phyloP scores from a whole-genome alignment of 2,888 invertebrate species.

The Eucriotettix oculatus region DNA sequence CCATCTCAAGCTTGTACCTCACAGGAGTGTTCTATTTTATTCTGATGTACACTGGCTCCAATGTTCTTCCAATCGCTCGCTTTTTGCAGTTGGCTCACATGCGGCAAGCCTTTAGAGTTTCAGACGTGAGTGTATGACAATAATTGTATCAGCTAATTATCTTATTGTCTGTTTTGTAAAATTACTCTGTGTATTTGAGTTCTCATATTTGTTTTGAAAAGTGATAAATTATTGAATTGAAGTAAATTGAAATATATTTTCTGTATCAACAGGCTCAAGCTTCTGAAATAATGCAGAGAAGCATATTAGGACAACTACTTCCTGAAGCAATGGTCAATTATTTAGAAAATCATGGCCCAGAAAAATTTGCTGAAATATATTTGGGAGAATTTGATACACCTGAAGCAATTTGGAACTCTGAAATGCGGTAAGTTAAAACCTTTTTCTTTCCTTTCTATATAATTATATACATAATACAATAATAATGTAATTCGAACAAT shows the following conservation, averaged over 20 bases:
- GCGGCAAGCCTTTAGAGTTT: conserved; percentile 85
- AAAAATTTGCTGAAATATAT: conserved; percentile 95
- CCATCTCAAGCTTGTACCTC: conserved; percentile 81
- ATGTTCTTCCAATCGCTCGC: conserved; percentile 85
- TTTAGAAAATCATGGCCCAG: conserved; percentile 93
- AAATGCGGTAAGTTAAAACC: conserved; percentile 57
- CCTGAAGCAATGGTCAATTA: conserved; percentile 99
- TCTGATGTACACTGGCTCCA: conserved; percentile 96
- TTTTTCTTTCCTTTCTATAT: neutral
- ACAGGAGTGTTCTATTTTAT: conserved; percentile 97
- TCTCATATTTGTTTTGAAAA: neutral
- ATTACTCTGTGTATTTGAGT: neutral
- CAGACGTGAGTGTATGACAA: conserved; percentile 46
- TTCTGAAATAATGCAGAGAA: conserved; percentile 79
- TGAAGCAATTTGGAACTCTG: conserved; percentile 96
- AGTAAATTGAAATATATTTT: too few relatives aligned
- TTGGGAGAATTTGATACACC: conserved; percentile 98
- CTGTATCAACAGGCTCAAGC: conserved; percentile 21
- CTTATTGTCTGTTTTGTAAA: neutral
- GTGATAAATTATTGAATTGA: too few relatives aligned
- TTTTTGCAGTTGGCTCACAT: conserved; percentile 90
- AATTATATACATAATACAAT: too few relatives aligned
- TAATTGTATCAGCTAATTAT: neutral
- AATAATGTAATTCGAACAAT: too few relatives aligned
- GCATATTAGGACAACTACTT: conserved; percentile 80